Evolutionary conservation across 2,113 vertebrate genomes (phyloP).

Genomic region (Gallinago paraguaiae): DNA sequence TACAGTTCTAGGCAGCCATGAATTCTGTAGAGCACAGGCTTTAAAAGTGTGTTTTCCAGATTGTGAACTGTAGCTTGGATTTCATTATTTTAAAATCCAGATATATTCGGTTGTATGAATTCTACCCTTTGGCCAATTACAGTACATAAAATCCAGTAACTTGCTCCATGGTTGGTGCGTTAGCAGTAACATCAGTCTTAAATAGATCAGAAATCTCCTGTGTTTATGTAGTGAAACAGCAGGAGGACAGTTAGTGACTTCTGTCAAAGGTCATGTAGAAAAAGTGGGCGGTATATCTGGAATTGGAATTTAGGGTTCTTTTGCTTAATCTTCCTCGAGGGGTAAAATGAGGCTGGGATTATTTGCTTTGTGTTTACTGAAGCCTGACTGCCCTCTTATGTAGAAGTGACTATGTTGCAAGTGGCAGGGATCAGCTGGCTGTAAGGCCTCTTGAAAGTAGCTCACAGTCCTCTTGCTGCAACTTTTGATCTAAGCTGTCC

Average conservation of each 20-base stretch:
- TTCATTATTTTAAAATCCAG: neutral
- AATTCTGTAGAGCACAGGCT: neutral
- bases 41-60: neutral
- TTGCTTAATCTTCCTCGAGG: neutral
- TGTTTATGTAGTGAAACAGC: neutral
- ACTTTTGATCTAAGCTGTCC: neutral
- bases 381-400: constrained; percentile 36
- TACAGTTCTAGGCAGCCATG: neutral
- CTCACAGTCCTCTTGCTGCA: neutral
- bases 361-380: neutral
- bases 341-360: neutral
- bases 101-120: neutral
- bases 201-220: neutral
- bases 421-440: neutral
- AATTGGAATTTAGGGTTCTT: neutral
- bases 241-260: neutral
- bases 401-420: neutral
- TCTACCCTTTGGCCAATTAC: neutral
- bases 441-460: neutral
- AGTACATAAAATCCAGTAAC: neutral
- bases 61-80: neutral
- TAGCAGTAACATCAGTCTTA: neutral
- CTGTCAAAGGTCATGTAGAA: neutral
- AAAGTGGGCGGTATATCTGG: neutral
- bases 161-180: rapidly evolving